Base-by-base conservation (phyloP, 2,797 vertebrate genomes). In the Pagetopsis macropterus region DNA sequence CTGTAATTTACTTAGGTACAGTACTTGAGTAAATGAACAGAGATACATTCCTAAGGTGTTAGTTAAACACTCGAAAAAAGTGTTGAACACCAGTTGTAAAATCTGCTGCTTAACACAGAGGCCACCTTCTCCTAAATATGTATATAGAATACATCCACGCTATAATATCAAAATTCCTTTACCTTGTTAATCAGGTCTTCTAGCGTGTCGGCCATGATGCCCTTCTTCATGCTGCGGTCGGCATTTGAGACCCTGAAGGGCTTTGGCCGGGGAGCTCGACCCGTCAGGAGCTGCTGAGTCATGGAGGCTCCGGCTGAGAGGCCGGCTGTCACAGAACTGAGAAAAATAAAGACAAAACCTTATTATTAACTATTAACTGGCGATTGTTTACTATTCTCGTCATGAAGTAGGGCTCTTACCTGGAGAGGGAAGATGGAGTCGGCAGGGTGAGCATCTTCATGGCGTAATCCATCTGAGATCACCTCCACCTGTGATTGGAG, bases 361-460 rank as follows among this genome's bases (percentile, higher is more conserved):
- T n/a, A 6, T 41, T 8, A 11, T 9, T 9, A 46, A 12, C 10
- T 40, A 17, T 6, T 11, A 21, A n/a, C 16, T 23, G 3, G 5
- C 8, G n/a, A 60, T 43, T 43, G 33, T 4, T 31, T 14, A 40
- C 9, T 0, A n/a, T 41, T 31, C 8, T 1, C 9, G 15, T 49
- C 31, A 10, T 1, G 10, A 6, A 46, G 33, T 1, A 2, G 23
- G 13, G 59, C 17, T 61, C 95, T 96, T 94, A 99, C 97, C 95
- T 98, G 78, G 96, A 95, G 46, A 98, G 92, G 0, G 96, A 94
- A 5, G 87, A 93, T 17, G 96, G 95, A 58, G 94, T 92, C 60
- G 98, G 88, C 72, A 96, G 91, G 82, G 93, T 94, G 77, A 99
- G 91, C 10, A 96, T 97, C 89, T 95, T 97, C 93, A 94, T 97